These are phyloP conservation scores for Cetoscarus ocellatus DNA, from an alignment of 2,797 vertebrate genomes.

Conservation along the genomic window DNA sequence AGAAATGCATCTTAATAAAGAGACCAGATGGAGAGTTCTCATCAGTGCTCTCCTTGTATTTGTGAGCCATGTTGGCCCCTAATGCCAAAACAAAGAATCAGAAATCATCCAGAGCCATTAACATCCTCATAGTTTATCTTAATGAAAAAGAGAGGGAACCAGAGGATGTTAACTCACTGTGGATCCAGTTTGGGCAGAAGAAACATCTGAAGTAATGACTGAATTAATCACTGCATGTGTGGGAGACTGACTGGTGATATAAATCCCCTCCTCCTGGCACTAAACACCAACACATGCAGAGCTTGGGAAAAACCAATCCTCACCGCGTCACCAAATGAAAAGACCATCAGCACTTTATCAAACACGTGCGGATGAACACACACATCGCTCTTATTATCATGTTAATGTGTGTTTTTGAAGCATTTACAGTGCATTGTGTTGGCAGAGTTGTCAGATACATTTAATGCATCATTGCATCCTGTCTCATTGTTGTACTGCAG, in stretches of 20 bases:
- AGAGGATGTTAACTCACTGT: conserved; percentile 15
- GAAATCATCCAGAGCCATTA: conserved; percentile 34
- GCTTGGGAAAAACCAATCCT: conserved; percentile 5
- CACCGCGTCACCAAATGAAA: conserved; percentile 1
- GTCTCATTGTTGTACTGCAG: conserved; percentile 10
- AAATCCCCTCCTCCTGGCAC: conserved; percentile 31
- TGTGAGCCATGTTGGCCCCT: conserved; percentile 8
- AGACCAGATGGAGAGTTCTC: no score
- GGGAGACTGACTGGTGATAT: conserved; percentile 38
- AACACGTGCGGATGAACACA: conserved; percentile 3
- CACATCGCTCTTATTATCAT: not conserved
- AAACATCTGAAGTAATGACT: conserved; percentile 30
- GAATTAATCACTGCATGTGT: conserved; percentile 45
- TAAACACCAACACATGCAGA: conserved; percentile 19
- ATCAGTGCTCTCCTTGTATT: not conserved
- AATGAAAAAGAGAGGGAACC: conserved; percentile 37
- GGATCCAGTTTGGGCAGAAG: conserved; percentile 31
- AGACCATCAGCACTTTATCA: conserved; percentile 7
- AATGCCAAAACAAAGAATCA: conserved; percentile 29
- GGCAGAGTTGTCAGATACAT: conserved; percentile 1
- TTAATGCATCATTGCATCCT: not conserved
- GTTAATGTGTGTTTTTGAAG: conserved; percentile 2
- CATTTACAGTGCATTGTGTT: not conserved
- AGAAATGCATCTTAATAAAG: no score
- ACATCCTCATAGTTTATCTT: conserved; percentile 23